A percentile compares a stretch with the other conserved stretches of the same genome.
Evolutionary conservation across 2,113 vertebrate species (phyloP).

Genomic region (Vicugna pacos): DNA sequence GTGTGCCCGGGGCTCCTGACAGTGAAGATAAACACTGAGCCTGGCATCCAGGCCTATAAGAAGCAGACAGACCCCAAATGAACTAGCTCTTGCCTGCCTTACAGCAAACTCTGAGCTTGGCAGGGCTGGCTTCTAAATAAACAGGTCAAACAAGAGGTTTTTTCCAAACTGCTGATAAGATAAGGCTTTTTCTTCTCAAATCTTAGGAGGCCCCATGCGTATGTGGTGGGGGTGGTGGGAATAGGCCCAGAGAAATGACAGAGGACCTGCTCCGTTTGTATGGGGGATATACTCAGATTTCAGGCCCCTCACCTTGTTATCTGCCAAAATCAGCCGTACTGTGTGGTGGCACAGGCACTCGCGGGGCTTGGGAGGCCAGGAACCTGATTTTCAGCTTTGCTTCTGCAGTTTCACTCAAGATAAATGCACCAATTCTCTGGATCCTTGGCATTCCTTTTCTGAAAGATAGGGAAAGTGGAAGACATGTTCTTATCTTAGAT

Average conservation of each 20-base stretch:
- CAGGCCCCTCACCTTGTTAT: neutral
- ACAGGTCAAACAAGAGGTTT: conserved; percentile 36
- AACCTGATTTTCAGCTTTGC: conserved; percentile 4
- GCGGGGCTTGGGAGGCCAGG: neutral
- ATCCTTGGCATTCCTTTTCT: neutral
- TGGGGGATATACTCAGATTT: neutral
- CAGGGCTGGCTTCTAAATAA: conserved; percentile 40
- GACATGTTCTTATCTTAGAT: neutral
- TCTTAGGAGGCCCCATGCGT: neutral
- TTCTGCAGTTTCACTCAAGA: neutral
- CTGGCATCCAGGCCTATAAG: neutral
- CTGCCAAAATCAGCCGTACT: neutral
- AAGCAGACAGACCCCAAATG: neutral
- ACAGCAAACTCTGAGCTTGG: conserved; percentile 3
- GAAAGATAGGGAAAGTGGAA: neutral
- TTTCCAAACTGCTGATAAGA: conserved; percentile 39
- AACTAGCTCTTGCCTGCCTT: neutral
- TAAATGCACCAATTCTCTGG: neutral
- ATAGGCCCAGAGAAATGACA: neutral
- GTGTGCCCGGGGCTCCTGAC: accelerated
- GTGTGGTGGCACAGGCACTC: neutral
- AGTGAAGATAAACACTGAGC: neutral
- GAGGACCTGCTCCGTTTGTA: neutral
- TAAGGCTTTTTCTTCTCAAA: neutral
- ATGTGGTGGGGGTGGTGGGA: neutral